Base-by-base conservation (phyloP, 2,888 invertebrate genomes). In the Helicoverpa assulta region DNA sequence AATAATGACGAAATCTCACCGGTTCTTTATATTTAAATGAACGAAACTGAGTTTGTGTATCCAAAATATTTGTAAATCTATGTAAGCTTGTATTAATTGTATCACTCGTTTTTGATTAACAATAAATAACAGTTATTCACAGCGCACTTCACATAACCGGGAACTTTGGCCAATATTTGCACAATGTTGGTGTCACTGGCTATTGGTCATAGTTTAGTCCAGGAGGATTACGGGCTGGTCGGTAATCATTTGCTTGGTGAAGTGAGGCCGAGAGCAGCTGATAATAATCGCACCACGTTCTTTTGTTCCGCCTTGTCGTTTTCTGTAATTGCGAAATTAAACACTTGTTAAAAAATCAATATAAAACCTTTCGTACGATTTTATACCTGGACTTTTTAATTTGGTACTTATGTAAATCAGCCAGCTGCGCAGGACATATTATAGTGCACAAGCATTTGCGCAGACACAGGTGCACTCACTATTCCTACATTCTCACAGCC, bases 251-350 rank as follows among this genome's bases (percentile, higher is more conserved):
- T 94, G 90, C 78, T 91, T 77, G 94, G 84, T 66, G 92, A 84
- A 72, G 96, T 91, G 33, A 98, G 95, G 0, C 98, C 98, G 50
- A 98, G 94, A 0, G 98, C 98, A 83, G 97, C 97, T 58, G 98
- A 98, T 67, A 99, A 94, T 78, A 99, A 94, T 74, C 98, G 97
- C 16, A 98, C 97, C 10, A 98, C 98, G 84, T 98, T 98, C 90
- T 97, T 98, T 80, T 97, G 97, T 84, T 98, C 98, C 5, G 97
- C 96, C 43, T 96, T 96, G 81, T 98, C 98, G 74, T 97, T 97
- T 92, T 97, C 97, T 97, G 93, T 12, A 93, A 93, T 57, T 54
- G 68, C 53, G 56, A 6, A 47, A 29, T 21, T 26, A 21, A 21
- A 18, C 7, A 21, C 40, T 33, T 52, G 12, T 18, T 21, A 18